Evolutionary conservation across 2,113 vertebrate genomes (phyloP), one percentile per base, ranked within the genome.

Genomic region (Peucedramus taeniatus): DNA sequence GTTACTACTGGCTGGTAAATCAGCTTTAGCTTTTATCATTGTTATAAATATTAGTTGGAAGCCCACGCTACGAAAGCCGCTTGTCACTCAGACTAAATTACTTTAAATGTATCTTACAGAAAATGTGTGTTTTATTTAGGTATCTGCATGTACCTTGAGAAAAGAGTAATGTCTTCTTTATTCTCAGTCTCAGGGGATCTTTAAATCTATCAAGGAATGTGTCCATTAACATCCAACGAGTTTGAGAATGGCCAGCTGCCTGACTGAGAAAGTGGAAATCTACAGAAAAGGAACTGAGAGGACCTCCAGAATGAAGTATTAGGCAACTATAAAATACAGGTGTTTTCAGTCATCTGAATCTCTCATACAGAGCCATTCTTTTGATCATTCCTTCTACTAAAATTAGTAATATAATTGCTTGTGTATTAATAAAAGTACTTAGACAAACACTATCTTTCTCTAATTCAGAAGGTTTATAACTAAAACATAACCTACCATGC

Each of bases 401-500:
- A 76, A 10, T 45, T 18, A 45, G 14, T 23, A 75, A 64, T 26
- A 22, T 15, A 75, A 78, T 8, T 81, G 35, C 40, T 71, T 59
- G 24, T 13, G 13, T 56, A 68, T 5, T 64, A 44, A 76, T 51
- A 39, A 22, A 56, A 95, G 83, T 69, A 68, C 17, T 40, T 56
- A 63, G 4, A 66, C 5, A 57, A 65, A 76, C 8, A 49, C 7
- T 47, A n/a, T 15, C 28, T 63, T 28, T 11, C 30, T 76, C 45
- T 22, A 72, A 76, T 54, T 93, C n/a, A 87, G 60, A 74, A 60
- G 30, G 11, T 60, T 92, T 60, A 89, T 9, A 91, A 37, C 10
- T 69, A 83, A 88, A 92, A 86, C 1, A 14, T 45, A 45, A 90
- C 98, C 45, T 97, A 98, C 98, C 98, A 5, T 98, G 98, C 77